Evolutionary conservation across 2,888 invertebrate species (phyloP), one percentile per base, ranked within the genome.

Genomic region (Leucozona laternaria): DNA sequence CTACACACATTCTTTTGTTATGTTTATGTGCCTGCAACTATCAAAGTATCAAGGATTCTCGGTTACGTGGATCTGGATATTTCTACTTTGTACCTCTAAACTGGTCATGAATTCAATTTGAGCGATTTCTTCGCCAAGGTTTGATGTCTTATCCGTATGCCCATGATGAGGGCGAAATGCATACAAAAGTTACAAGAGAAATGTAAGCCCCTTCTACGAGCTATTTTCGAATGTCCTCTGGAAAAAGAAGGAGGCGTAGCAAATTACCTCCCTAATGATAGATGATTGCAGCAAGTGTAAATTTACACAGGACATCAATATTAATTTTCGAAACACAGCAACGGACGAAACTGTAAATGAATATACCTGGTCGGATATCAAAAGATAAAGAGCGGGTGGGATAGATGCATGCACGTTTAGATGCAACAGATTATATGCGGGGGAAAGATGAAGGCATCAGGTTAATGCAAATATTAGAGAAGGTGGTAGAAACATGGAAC

Each of bases 231-330:
- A 53, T 50, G n/a, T 62, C 31, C 13, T 34, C 2, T 6, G 3
- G n/a, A 20, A 48, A 57, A 37, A 48, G n/a, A 13, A 40, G 70
- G n/a, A 60, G 40, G 60, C n/a, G 58, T 15, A 43, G 11, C 34
- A 58, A 48, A 75, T 64, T 79, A 70, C 73, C 79, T 45, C 79
- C 77, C 81, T 78, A 85, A 85, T 85, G 85, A 85, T 81, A 85
- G 85, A 85, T 85, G 85, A 85, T 81, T 81, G 81, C 77, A 85
- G 62, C 48, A 72, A 85, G 77, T 85, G 81, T 77, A 85, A 77
- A 85, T 81, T 73, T 78, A 85, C 85, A 73, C 72, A 85, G 77
- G 73, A 73, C 85, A 85, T 85, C 85, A 85, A 85, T 81, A 81
- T 85, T 81, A 81, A 85, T 85, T 85, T 85, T 78, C 72, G 17